phyloP scores from a whole-genome alignment of 1,140 invertebrate species.

The Tenebrio molitor region DNA sequence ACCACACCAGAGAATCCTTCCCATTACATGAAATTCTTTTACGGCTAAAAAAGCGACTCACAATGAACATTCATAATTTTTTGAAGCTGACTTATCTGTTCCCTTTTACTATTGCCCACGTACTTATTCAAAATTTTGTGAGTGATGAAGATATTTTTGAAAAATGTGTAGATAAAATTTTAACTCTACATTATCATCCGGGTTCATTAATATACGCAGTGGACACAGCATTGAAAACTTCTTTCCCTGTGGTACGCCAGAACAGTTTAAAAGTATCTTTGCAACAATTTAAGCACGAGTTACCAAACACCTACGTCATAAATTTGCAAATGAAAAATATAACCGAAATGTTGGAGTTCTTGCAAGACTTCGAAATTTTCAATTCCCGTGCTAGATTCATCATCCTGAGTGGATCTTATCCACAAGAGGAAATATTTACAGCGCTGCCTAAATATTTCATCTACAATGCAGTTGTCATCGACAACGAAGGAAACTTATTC shows the following conservation, averaged over 20 bases:
- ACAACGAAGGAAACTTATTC: background rate
- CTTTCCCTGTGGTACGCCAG: background rate
- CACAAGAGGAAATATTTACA: background rate
- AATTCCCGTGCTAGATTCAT: conserved; percentile 13
- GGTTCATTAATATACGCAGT: background rate
- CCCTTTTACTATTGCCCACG: too few species aligned
- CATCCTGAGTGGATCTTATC: background rate
- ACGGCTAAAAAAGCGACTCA: too few species aligned
- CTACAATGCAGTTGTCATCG: background rate
- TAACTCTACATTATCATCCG: too few species aligned
- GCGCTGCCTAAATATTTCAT: conserved; percentile 3
- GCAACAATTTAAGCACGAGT: background rate
- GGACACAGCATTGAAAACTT: background rate
- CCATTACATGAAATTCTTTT: too few species aligned
- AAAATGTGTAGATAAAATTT: too few species aligned
- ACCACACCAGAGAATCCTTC: too few species aligned
- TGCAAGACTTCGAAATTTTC: background rate
- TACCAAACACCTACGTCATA: background rate
- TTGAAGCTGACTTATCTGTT: too few species aligned
- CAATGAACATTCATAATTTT: too few species aligned
- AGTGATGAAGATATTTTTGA: too few species aligned
- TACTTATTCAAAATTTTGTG: too few species aligned
- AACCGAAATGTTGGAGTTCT: background rate
- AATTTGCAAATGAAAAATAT: background rate
- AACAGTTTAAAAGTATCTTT: background rate